Evolutionary conservation across 2,888 invertebrate species (phyloP).

Genomic region (Blera fallax): DNA sequence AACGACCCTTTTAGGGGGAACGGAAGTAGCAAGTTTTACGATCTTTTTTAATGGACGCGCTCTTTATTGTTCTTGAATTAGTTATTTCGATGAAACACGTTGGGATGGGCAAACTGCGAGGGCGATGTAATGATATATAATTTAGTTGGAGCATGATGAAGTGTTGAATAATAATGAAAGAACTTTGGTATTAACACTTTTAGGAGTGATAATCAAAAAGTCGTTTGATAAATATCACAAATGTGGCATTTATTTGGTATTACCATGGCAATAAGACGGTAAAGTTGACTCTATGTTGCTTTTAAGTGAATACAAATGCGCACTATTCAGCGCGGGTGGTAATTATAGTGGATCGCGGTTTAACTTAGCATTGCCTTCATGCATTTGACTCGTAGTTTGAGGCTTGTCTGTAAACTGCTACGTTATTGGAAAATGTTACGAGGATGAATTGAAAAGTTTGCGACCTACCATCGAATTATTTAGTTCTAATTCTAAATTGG

Average conservation of each 20-base stretch:
- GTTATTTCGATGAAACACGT: slow-evolving; percentile 14
- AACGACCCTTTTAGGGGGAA: neutral
- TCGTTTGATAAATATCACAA: neutral
- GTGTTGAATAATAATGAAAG: slow-evolving; percentile 36
- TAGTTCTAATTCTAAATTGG: no score
- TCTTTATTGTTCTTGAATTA: slow-evolving; percentile 36
- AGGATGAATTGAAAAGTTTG: no score
- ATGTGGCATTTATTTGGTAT: neutral
- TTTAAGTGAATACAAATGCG: neutral
- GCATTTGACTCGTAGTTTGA: neutral
- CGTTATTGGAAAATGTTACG: neutral
- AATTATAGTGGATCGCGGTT: neutral
- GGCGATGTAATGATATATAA: slow-evolving; percentile 3
- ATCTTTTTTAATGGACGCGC: slow-evolving; percentile 8
- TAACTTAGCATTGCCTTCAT: neutral
- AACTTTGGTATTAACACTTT: slow-evolving; percentile 29
- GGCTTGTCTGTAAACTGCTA: neutral
- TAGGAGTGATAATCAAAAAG: slow-evolving; percentile 10
- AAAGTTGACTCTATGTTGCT: neutral
- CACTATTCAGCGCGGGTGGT: neutral
- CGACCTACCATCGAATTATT: no score
- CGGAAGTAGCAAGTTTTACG: neutral
- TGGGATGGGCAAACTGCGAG: neutral
- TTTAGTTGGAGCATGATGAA: slow-evolving; percentile 12
- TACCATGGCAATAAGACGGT: neutral